Evolutionary conservation across 2,888 invertebrate genomes (phyloP).

Genomic region (Hymenopus coronatus): DNA sequence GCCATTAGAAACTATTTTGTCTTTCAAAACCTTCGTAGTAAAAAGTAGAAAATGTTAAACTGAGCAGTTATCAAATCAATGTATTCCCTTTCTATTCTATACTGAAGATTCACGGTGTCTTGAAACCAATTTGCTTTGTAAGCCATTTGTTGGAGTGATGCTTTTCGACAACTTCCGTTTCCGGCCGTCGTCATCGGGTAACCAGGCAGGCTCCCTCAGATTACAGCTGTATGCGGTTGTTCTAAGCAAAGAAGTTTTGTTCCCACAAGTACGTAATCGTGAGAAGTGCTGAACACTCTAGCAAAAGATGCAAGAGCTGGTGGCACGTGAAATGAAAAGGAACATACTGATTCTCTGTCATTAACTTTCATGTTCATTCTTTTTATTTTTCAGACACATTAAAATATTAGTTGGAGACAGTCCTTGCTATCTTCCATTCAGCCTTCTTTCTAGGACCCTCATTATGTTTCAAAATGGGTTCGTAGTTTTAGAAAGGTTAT

Average conservation of each 20-base stretch:
- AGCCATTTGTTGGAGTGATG: neutral
- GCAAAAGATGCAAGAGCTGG: too few relatives aligned
- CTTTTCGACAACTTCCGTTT: neutral
- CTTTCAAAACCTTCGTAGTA: too few relatives aligned
- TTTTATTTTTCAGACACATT: too few relatives aligned
- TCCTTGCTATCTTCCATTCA: too few relatives aligned
- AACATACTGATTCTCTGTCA: neutral
- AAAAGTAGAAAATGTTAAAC: too few relatives aligned
- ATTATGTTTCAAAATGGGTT: too few relatives aligned
- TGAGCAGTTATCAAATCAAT: neutral
- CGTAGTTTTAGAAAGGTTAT: too few relatives aligned
- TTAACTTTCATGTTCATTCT: too few relatives aligned
- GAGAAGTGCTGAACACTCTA: neutral
- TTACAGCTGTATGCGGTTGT: neutral
- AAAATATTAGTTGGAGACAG: too few relatives aligned
- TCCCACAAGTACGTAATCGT: neutral
- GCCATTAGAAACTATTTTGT: too few relatives aligned
- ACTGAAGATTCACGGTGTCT: neutral
- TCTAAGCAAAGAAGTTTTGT: neutral
- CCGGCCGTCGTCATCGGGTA: neutral
- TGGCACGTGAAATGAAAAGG: neutral
- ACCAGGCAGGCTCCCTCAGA: neutral
- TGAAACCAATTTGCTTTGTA: neutral
- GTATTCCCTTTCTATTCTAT: neutral
- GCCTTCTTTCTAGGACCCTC: too few relatives aligned